Base-by-base conservation (phyloP, 1,140 invertebrate genomes). In the Bombus confusus region DNA sequence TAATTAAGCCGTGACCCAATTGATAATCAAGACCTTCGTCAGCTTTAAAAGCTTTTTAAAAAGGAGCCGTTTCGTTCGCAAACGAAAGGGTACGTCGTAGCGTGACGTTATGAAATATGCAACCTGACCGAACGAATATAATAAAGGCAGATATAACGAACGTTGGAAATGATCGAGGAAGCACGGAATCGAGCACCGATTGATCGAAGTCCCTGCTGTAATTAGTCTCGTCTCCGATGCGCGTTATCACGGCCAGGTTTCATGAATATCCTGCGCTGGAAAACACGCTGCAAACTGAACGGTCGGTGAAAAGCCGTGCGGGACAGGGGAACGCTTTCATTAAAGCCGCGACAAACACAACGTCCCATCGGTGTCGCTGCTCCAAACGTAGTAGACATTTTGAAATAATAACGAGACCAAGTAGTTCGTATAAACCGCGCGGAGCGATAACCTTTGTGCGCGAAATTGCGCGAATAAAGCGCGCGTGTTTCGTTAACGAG, bases 361-460 rank as follows among this genome's bases (percentile, higher is more conserved):
- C 22, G 64, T 69, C 82, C 74, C 43, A 57, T 73, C n/a, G 74
- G 74, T 69, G 47, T 69, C n/a, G 74, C 41, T 41, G 13, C 37
- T 6, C 9, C 18, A n/a, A 31, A 41, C n/a, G 74, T 52, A 34
- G 41, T 34, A 22, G 73, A 52, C 73, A 66, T 22, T 77, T 52
- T 78, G 59, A 78, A 78, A 83, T 78, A 83, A 77, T 83, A 76
- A 62, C 81, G 73, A 47, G 41, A 62, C 39, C 59, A 73, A 75
- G 81, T n/a, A 74, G 71, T 41, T 66, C 41, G 39, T 31, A 41
- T 47, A 47, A 83, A 64, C 71, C 41, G 59, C n/a, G 57, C n/a
- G 47, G n/a, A 78, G 77, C 75, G 34, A 73, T 83, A n/a, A 52
- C 47, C 82, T 83, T 74, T 59, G 82, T 59, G 41, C 41, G 62